A percentile compares a stretch with the other conserved stretches of the same genome.
phyloP scores from a whole-genome alignment of 2,888 invertebrate species.

The Sesamia inferens region DNA sequence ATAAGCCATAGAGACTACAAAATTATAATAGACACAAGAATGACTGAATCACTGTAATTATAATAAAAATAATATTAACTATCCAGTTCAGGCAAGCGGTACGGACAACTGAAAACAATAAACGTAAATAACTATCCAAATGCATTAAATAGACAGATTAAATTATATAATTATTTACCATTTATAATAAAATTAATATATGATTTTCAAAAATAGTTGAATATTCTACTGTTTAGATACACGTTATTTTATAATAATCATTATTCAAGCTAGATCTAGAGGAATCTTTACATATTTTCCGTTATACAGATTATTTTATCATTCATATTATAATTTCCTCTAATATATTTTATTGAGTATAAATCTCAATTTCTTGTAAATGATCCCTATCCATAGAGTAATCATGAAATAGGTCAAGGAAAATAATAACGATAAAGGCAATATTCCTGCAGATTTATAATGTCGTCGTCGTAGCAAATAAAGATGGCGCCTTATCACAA shows the following conservation, averaged over 20 bases:
- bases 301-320: conserved; percentile 28
- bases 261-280: conserved; percentile 29
- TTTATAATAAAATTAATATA: conserved; percentile 37
- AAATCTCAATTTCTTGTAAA: conserved; percentile 17
- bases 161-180: conserved; percentile 51
- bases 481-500: not conserved
- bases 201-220: conserved; percentile 61
- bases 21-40: conserved; percentile 67
- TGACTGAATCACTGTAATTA: conserved; percentile 74
- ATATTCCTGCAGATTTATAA: conserved; percentile 3
- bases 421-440: not conserved
- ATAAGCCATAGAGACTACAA: conserved; percentile 51
- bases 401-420: conserved; percentile 4
- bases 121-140: conserved; percentile 55
- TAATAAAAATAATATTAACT: conserved; percentile 71
- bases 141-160: conserved; percentile 46
- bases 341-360: conserved; percentile 16
- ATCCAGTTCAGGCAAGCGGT: conserved; percentile 77
- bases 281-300: conserved; percentile 41
- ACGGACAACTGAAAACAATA: conserved; percentile 69
- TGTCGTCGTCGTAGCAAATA: not conserved
- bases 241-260: conserved; percentile 56
- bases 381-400: conserved; percentile 16
- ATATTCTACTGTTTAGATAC: conserved; percentile 63
- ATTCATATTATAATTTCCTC: conserved; percentile 27